Base-by-base conservation (phyloP, 2,797 vertebrate species). In the Anomalospiza imberbis region DNA sequence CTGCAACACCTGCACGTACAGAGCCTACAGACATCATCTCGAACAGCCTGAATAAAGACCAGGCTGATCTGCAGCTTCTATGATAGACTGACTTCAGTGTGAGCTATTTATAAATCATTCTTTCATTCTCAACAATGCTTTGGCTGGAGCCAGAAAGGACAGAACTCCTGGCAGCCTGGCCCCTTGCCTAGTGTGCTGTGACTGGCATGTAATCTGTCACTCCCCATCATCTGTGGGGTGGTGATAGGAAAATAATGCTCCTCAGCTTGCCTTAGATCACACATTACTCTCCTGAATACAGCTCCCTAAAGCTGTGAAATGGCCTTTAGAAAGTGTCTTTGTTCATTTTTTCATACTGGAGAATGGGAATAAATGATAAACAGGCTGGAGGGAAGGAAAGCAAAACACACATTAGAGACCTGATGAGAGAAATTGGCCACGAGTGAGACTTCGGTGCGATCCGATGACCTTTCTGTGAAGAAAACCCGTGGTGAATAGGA, bases 171-270 rank as follows among this genome's bases (percentile, higher is more conserved):
- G 85, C 92, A 94, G 89, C 67, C 76, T 76, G 92, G 93, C 85
- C 81, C 44, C 75, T 93, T 94, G 91, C 94, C 93, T 89, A 32
- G 86, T 94, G 90, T 94, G 91, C 91, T 91, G 92, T 93, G 95
- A 95, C 93, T 95, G 94, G 95, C 91, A 29, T 57, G 51, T 96
- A 94, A 92, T 96, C 95, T 96, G 96, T 96, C 95, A 96, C 86
- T 95, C 94, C 94, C 82, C 89, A 90, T 97, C 96, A 96, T 96
- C 95, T 94, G 96, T 94, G 62, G 90, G 94, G 91, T 94, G 92
- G 93, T 96, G 96, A 96, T 96, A 96, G 94, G 95, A 96, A 94
- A 96, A 96, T 96, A 96, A 96, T 92, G 96, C 92, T 96, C 93
- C 92, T 95, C 94, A 95, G 94, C 88, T 95, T 92, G 95, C 86